Conservation (phyloP, 1,140 invertebrate species). For the Heliothis subflexa region DNA sequence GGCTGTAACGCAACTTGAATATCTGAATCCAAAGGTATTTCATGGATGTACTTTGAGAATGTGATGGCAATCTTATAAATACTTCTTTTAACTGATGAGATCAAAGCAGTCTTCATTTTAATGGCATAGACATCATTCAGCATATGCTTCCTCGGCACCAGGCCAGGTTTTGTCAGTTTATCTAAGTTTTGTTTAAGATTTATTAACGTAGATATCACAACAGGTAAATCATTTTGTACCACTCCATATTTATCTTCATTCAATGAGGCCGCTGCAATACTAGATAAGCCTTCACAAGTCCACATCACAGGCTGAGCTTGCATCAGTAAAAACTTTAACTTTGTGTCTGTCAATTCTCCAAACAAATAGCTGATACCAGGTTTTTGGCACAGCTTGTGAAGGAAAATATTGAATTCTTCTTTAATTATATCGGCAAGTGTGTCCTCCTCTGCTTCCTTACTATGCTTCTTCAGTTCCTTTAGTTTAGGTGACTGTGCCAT, state of each 20-base stretch:
- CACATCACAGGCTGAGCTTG: slow-evolving; percentile 90
- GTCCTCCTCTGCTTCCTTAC: slow-evolving; percentile 71
- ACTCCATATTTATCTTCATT: slow-evolving; percentile 93
- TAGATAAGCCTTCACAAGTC: slow-evolving; percentile 90
- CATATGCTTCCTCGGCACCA: slow-evolving; percentile 87
- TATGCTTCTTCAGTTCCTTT: slow-evolving; percentile 69
- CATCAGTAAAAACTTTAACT: slow-evolving; percentile 88
- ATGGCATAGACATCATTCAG: slow-evolving; percentile 87
- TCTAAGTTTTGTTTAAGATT: slow-evolving; percentile 90
- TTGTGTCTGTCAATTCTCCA: slow-evolving; percentile 89
- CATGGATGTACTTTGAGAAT: slow-evolving; percentile 90
- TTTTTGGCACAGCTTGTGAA: slow-evolving; percentile 83
- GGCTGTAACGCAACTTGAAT: slow-evolving; percentile 83
- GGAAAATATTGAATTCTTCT: slow-evolving; percentile 70
- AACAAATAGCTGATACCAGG: slow-evolving; percentile 91
- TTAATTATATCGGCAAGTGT: slow-evolving; percentile 74
- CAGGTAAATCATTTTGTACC: slow-evolving; percentile 91
- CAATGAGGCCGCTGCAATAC: slow-evolving; percentile 89
- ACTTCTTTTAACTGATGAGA: slow-evolving; percentile 89
- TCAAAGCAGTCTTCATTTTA: slow-evolving; percentile 88
- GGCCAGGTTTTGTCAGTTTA: slow-evolving; percentile 89
- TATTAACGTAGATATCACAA: slow-evolving; percentile 89
- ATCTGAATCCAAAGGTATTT: slow-evolving; percentile 87
- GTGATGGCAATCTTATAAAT: slow-evolving; percentile 91
- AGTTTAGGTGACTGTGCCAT: slow-evolving; percentile 78